phyloP scores from a whole-genome alignment of 2,888 invertebrate genomes.

The Plagiodera versicolora region DNA sequence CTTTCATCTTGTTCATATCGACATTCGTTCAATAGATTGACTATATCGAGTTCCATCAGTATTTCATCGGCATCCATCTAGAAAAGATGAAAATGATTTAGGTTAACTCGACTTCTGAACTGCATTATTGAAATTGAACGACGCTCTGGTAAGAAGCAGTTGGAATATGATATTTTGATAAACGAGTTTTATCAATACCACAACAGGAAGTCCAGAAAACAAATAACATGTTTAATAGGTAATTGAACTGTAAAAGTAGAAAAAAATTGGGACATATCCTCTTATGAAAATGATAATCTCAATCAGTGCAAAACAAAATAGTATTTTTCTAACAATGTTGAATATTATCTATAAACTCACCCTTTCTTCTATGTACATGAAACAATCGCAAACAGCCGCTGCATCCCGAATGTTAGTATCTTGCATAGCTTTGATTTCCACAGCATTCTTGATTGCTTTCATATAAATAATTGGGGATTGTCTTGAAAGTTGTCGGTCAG shows the following conservation, averaged over 20 bases:
- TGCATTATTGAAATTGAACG: too few relatives aligned
- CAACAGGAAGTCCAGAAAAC: too few relatives aligned
- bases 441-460: conserved; percentile 84
- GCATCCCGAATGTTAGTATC: conserved; percentile 86
- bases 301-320: too few relatives aligned
- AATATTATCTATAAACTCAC: conserved; percentile 50
- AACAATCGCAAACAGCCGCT: conserved; percentile 84
- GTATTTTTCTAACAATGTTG: too few relatives aligned
- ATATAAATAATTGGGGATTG: conserved; percentile 82
- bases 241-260: too few relatives aligned
- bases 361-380: conserved; percentile 71
- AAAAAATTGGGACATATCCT: too few relatives aligned
- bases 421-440: conserved; percentile 81
- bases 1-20: conserved; percentile 72
- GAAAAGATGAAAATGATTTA: conserved; percentile 16
- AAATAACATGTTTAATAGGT: too few relatives aligned
- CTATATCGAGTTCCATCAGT: conserved; percentile 71
- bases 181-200: too few relatives aligned
- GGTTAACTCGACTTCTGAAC: neutral
- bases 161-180: too few relatives aligned
- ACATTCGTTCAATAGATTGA: conserved; percentile 70
- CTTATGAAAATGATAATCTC: too few relatives aligned
- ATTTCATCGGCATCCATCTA: conserved; percentile 43
- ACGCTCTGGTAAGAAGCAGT: too few relatives aligned
- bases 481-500: conserved; percentile 61